Base-by-base conservation (phyloP, 1,140 invertebrate species). In the Macrosteles quadrilineatus region DNA sequence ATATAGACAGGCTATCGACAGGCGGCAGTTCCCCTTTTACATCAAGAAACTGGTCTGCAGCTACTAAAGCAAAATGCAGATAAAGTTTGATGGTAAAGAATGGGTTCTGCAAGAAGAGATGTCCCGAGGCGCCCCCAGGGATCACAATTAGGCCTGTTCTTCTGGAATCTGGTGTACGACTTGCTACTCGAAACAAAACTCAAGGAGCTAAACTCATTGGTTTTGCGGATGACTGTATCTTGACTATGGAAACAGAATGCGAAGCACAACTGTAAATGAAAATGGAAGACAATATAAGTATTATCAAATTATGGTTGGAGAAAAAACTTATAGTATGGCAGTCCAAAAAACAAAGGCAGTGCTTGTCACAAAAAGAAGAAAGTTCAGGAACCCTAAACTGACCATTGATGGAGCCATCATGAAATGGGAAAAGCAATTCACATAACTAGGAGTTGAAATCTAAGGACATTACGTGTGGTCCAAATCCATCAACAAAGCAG, bases 91-190 rank as follows among this genome's bases (percentile, higher is more conserved):
- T 11, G 36, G 9, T 43, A 43, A 43, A 43, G 36, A 43, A 43
- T 43, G 36, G 36, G 9, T 43, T 17, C 9, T 43, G 9, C 36
- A 43, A 43, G 36, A 43, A 43, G 36, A 43, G 17, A 43, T 43
- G 36, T 43, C 36, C 9, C 17, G 36, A 11, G 36, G 36, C 36
- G 50, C 36, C 17, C 36, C 36, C 36, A 43, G 17, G 36, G 36
- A 11, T 43, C 36, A 11, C 9, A 17, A n/a, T 19, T 55, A 23
- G 50, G 50, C 4, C 50, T 19, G 6, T 55, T 55, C 21, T 55
- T 55, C 50, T 55, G 50, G 50, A 55, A 55, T 14, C 14, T 55
- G 21, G 50, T 55, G 11, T n/a, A 55, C 21, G 50, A 55, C 36
- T 55, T 9, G 21, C 21, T 55, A 11, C 23, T 55, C 6, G 50